phyloP scores from a whole-genome alignment of 2,888 invertebrate genomes.

The Mesorhabditis belari region DNA sequence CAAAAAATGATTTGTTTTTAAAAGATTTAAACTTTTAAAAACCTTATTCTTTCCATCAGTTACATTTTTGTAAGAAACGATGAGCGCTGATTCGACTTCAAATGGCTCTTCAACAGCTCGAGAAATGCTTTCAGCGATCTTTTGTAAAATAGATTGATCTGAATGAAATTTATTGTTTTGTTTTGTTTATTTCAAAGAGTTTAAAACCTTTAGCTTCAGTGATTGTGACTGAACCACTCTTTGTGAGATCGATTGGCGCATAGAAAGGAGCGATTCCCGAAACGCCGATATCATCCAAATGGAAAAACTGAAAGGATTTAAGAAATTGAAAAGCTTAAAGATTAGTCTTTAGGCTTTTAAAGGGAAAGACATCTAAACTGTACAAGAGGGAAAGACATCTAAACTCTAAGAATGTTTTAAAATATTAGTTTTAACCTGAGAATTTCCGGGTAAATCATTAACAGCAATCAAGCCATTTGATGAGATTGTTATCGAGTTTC shows the following conservation, averaged over 20 bases:
- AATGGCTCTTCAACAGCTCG: constrained; percentile 29
- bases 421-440: too few species aligned
- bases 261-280: constrained; percentile 50
- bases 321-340: too few species aligned
- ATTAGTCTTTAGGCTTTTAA: too few species aligned
- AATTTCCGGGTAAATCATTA: constrained; percentile 21
- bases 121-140: neutral
- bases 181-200: constrained; percentile 1
- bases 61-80: constrained; percentile 41
- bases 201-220: constrained; percentile 28
- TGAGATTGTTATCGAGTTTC: constrained; percentile 39
- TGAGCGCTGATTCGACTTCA: constrained; percentile 28
- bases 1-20: neutral
- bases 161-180: neutral
- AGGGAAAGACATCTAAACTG: too few species aligned
- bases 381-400: too few species aligned
- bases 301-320: too few species aligned
- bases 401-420: neutral
- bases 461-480: constrained; percentile 45
- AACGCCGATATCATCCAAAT: constrained; percentile 37
- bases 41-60: constrained; percentile 19
- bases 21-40: neutral
- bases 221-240: constrained; percentile 31
- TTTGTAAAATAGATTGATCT: neutral
- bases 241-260: constrained; percentile 38